phyloP scores from a whole-genome alignment of 1,140 invertebrate genomes.

The Chelonus insularis region DNA sequence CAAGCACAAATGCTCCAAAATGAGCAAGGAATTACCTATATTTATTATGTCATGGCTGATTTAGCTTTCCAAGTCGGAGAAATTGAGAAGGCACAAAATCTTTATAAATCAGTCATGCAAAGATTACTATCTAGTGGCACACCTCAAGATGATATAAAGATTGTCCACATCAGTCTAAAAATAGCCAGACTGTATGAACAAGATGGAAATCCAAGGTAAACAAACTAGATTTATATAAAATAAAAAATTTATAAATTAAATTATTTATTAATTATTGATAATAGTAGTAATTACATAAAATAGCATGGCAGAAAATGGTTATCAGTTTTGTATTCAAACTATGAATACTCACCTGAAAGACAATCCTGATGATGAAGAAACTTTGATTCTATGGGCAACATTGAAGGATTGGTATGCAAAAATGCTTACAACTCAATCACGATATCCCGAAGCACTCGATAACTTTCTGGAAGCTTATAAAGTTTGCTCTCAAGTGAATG shows the following conservation, averaged over 20 bases:
- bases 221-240: slow-evolving; percentile 1
- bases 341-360: slow-evolving; percentile 64
- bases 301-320: slow-evolving; percentile 73
- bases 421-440: slow-evolving; percentile 69
- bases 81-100: slow-evolving; percentile 78
- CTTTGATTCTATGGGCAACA: slow-evolving; percentile 69
- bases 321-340: slow-evolving; percentile 74
- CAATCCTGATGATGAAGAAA: slow-evolving; percentile 63
- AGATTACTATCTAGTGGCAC: slow-evolving; percentile 71
- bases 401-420: slow-evolving; percentile 81
- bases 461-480: slow-evolving; percentile 73
- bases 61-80: slow-evolving; percentile 77
- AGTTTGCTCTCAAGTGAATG: slow-evolving; percentile 68
- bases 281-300: slow-evolving; percentile 29
- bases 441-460: slow-evolving; percentile 67
- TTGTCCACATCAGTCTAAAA: slow-evolving; percentile 77
- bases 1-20: slow-evolving; percentile 80
- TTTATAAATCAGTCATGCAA: slow-evolving; percentile 82
- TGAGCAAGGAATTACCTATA: slow-evolving; percentile 77
- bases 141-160: slow-evolving; percentile 72
- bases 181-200: slow-evolving; percentile 72
- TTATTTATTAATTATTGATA: slow-evolving; percentile 19
- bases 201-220: slow-evolving; percentile 57
- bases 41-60: slow-evolving; percentile 91
- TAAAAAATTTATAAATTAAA: background rate